These are phyloP conservation scores for Candoia aspera DNA, from an alignment of 2,113 vertebrate species.

Conservation along the genomic window DNA sequence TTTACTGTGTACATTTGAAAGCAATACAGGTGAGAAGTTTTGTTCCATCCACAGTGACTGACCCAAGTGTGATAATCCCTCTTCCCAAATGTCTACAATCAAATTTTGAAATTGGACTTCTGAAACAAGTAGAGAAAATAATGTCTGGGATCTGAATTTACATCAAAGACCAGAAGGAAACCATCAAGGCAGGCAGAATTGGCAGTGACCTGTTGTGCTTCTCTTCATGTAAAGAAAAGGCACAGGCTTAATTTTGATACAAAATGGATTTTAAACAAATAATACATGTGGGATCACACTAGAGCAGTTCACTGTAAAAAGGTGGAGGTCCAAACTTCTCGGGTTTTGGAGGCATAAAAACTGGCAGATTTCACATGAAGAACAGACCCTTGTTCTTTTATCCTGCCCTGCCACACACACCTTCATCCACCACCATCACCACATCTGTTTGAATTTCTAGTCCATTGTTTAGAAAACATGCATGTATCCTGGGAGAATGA, in stretches of 20 bases:
- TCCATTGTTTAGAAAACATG: conserved; percentile 46
- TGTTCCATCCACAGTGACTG: conserved; percentile 73
- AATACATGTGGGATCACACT: conserved; percentile 75
- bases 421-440: neutral
- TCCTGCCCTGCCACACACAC: neutral
- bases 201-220: conserved; percentile 68
- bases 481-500: conserved; percentile 36
- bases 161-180: conserved; percentile 66
- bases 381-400: conserved; percentile 39
- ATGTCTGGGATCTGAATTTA: conserved; percentile 57
- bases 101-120: conserved; percentile 66
- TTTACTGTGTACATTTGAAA: conserved; percentile 83
- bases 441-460: conserved; percentile 59
- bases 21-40: conserved; percentile 83
- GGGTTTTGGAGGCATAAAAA: conserved; percentile 57
- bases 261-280: conserved; percentile 78
- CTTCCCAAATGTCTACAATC: conserved; percentile 64
- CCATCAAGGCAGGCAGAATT: conserved; percentile 59
- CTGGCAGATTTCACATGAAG: conserved; percentile 65
- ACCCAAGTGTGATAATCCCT: conserved; percentile 74
- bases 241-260: conserved; percentile 84
- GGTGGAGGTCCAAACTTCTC: conserved; percentile 60
- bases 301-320: conserved; percentile 81
- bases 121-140: conserved; percentile 60
- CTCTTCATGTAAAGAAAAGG: conserved; percentile 80